Percentiles rank a stretch among this genome's conserved stretches.
phyloP scores from a whole-genome alignment of 1,140 invertebrate species.

The Macrobrachium nipponense region DNA sequence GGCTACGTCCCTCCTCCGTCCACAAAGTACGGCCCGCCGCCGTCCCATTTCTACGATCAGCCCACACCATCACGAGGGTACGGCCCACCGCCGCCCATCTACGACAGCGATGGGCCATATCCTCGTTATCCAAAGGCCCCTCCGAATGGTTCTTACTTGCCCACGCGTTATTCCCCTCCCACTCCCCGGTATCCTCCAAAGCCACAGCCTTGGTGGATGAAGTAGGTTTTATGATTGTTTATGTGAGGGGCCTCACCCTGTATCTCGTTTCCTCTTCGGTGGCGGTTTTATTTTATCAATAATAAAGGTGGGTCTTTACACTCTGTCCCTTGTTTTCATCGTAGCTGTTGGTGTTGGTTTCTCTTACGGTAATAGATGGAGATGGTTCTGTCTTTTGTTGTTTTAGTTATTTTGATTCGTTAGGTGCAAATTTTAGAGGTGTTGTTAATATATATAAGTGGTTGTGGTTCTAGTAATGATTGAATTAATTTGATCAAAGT shows the following conservation, averaged over 20 bases:
- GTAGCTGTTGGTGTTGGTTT: too few species aligned
- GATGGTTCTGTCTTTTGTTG: too few species aligned
- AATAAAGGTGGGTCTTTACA: too few species aligned
- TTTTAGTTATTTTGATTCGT: too few species aligned
- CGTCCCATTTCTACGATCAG: slow-evolving; percentile 26
- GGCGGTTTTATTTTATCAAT: too few species aligned
- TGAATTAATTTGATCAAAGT: too few species aligned
- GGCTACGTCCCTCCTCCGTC: slow-evolving; percentile 44
- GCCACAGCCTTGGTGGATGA: slow-evolving; percentile 63
- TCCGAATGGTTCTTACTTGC: slow-evolving; percentile 48
- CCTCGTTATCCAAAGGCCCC: slow-evolving; percentile 60
- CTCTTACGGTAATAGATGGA: too few species aligned
- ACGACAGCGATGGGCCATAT: slow-evolving; percentile 52
- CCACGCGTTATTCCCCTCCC: slow-evolving; percentile 28
- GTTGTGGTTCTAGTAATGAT: too few species aligned
- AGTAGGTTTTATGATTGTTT: slow-evolving; percentile 44
- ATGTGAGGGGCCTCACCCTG: not conserved
- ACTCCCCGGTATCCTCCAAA: slow-evolving; percentile 64
- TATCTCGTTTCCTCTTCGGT: too few species aligned
- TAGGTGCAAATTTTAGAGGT: too few species aligned
- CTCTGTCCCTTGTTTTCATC: too few species aligned
- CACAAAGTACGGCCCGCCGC: slow-evolving; percentile 28
- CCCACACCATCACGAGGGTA: slow-evolving; percentile 27
- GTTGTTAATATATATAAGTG: too few species aligned
- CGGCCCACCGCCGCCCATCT: slow-evolving; percentile 44